A percentile compares a stretch with the other conserved stretches of the same genome.
phyloP scores from a whole-genome alignment of 2,888 invertebrate species.

The Chalcis sispes region DNA sequence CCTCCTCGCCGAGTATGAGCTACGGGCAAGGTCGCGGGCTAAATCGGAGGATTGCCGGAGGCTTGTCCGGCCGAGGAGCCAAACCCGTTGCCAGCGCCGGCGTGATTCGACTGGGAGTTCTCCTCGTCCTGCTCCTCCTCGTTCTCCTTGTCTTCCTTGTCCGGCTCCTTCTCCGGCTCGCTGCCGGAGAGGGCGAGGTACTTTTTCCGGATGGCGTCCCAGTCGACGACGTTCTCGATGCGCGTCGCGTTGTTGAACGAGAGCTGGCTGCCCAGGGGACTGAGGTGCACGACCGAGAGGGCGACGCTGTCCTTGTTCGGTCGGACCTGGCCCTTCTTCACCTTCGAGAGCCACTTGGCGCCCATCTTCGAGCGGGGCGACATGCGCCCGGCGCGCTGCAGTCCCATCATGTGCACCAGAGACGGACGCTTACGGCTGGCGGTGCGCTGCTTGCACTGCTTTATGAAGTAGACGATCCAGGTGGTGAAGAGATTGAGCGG shows the following conservation, averaged over 20 bases:
- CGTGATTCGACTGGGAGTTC: background rate
- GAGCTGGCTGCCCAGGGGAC: constrained; percentile 89
- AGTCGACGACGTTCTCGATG: constrained; percentile 93
- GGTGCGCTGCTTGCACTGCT: constrained; percentile 76
- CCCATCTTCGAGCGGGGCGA: constrained; percentile 78
- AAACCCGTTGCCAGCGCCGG: background rate
- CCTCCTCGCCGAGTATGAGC: too few relatives aligned
- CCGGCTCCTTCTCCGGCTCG: constrained; percentile 78
- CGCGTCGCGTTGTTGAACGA: constrained; percentile 88
- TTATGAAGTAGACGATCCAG: constrained; percentile 78
- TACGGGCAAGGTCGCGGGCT: too few relatives aligned
- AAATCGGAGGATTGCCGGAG: constrained; percentile 39
- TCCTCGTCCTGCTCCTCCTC: constrained; percentile 61
- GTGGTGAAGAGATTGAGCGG: constrained; percentile 85
- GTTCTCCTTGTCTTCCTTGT: constrained; percentile 70
- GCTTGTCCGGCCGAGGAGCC: background rate
- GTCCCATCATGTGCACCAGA: constrained; percentile 77
- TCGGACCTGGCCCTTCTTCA: constrained; percentile 77
- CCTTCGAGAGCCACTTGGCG: constrained; percentile 77
- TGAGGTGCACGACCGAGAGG: constrained; percentile 88
- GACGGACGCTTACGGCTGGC: constrained; percentile 76
- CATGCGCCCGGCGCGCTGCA: constrained; percentile 74
- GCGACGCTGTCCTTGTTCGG: constrained; percentile 81
- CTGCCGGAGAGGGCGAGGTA: constrained; percentile 86
- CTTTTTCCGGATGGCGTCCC: constrained; percentile 94